Percentiles rank a stretch among this genome's conserved stretches.
phyloP scores from a whole-genome alignment of 2,113 vertebrate genomes.

The Synchiropus splendidus region DNA sequence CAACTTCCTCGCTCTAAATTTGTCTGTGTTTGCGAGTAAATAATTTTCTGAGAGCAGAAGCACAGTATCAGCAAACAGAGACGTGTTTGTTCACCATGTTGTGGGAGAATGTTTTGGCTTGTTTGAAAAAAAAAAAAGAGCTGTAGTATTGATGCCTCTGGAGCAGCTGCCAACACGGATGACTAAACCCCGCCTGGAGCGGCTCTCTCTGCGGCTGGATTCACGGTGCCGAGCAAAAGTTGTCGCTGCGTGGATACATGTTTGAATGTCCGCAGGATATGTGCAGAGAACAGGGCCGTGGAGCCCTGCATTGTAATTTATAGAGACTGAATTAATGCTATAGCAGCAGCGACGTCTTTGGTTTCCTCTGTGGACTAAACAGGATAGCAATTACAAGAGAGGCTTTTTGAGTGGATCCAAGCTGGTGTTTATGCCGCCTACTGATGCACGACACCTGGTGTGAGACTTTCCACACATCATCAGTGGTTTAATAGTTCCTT shows the following conservation, averaged over 20 bases:
- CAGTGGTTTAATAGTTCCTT: constrained; percentile 3
- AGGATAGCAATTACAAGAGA: no score
- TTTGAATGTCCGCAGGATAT: no score
- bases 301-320: constrained; percentile 27
- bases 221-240: constrained; percentile 33
- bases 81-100: constrained; percentile 43
- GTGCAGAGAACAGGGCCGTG: constrained; percentile 23
- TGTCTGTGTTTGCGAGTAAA: constrained; percentile 8
- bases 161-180: constrained; percentile 49
- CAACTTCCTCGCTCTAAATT: background rate
- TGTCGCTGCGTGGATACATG: no score
- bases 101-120: constrained; percentile 41
- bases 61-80: constrained; percentile 33
- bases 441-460: constrained; percentile 42
- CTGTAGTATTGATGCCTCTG: constrained; percentile 42
- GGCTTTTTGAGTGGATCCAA: no score
- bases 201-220: constrained; percentile 29
- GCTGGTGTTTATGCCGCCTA: constrained; percentile 38
- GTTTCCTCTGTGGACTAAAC: constrained; percentile 6
- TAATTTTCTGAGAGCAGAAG: constrained; percentile 5
- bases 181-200: constrained; percentile 46
- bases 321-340: constrained; percentile 26
- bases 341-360: constrained; percentile 15
- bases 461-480: constrained; percentile 37
- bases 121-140: constrained; percentile 17